These are phyloP conservation scores for Coelinius sp. DNA, from an alignment of 2,888 invertebrate species.

Conservation along the genomic window DNA sequence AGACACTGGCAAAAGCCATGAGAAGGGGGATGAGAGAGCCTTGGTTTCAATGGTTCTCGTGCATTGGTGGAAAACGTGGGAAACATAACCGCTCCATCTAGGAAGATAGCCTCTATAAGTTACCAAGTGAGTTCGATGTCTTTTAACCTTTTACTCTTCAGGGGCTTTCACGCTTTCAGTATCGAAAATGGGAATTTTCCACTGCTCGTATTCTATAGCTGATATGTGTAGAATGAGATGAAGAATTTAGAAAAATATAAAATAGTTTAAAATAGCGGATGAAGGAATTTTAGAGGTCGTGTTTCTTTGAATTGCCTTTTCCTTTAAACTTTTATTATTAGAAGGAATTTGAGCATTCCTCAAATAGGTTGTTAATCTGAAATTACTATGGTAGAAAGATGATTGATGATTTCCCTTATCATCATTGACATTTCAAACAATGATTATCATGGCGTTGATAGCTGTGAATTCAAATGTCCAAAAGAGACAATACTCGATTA, in stretches of 20 bases:
- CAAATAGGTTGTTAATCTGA: no score
- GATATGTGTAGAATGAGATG: background rate
- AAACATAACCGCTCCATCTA: constrained; percentile 39
- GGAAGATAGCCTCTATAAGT: constrained; percentile 42
- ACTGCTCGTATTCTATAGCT: constrained; percentile 6
- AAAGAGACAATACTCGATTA: constrained; percentile 6
- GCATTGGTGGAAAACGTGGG: constrained; percentile 23
- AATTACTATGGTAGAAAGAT: background rate
- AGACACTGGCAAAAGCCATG: background rate
- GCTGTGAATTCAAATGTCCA: background rate
- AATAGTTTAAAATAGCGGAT: background rate
- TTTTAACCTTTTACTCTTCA: constrained; percentile 42
- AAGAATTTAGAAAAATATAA: constrained; percentile 1
- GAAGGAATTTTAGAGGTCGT: background rate
- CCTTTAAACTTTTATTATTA: background rate
- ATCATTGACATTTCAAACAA: background rate
- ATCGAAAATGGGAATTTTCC: constrained; percentile 13
- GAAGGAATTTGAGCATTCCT: background rate
- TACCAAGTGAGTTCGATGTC: constrained; percentile 42
- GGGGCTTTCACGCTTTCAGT: constrained; percentile 30
- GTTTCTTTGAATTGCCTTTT: background rate
- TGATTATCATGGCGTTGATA: background rate
- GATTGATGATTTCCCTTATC: background rate
- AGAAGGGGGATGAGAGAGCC: no score
- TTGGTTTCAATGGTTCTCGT: constrained; percentile 30